Evolutionary conservation across 2,888 invertebrate species (phyloP).

Genomic region (Tineola bisselliella): DNA sequence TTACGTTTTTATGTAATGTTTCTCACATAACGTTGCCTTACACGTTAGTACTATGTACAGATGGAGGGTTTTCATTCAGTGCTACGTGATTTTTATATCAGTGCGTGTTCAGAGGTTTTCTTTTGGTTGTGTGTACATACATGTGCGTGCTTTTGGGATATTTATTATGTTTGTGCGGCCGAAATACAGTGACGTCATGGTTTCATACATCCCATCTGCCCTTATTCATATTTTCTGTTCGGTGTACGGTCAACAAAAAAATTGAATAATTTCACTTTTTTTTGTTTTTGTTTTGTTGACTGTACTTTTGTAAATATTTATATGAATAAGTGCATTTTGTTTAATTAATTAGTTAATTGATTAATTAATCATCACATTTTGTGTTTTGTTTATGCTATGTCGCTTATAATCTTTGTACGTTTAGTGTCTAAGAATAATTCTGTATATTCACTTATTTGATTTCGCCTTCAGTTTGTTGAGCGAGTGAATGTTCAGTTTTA

Average conservation of each 20-base stretch:
- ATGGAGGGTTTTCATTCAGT: not conserved
- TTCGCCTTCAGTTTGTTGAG: no score
- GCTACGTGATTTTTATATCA: not conserved
- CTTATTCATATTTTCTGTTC: not conserved
- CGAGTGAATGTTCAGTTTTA: no score
- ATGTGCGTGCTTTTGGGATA: not conserved
- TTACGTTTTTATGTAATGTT: not conserved
- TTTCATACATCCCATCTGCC: not conserved
- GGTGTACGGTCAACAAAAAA: not conserved
- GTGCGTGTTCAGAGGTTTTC: not conserved
- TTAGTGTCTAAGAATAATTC: not conserved
- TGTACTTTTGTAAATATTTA: not conserved
- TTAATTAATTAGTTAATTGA: no score
- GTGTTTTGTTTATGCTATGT: not conserved
- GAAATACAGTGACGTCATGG: not conserved
- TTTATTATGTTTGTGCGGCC: not conserved
- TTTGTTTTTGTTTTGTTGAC: no score
- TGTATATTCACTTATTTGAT: not conserved
- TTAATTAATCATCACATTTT: not conserved
- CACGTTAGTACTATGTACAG: not conserved
- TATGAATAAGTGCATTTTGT: not conserved
- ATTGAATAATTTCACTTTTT: no score
- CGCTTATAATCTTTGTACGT: not conserved
- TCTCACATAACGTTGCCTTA: not conserved
- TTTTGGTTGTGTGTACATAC: not conserved